Evolutionary conservation across 2,113 vertebrate genomes (phyloP).

Genomic region (Meriones unguiculatus): DNA sequence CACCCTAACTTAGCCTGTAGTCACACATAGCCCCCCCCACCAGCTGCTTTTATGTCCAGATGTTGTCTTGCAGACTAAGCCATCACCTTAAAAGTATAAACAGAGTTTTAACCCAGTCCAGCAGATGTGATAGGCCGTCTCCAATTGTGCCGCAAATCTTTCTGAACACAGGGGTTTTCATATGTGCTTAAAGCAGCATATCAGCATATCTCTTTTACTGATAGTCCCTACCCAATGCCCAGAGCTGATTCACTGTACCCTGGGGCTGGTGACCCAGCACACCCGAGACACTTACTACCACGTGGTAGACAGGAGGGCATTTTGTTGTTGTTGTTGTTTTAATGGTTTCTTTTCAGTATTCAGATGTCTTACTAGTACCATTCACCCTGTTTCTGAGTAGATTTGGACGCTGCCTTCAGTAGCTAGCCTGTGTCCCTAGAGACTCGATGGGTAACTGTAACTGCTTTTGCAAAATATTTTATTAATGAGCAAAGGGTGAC

Average conservation of each 20-base stretch:
- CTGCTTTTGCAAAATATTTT: conserved; percentile 48
- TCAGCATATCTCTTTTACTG: not conserved
- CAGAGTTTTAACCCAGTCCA: not conserved
- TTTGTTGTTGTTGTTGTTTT: too few species aligned
- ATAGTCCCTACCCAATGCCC: not conserved
- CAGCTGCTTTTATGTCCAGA: conserved; percentile 30
- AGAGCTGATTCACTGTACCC: rapidly evolving
- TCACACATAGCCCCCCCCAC: not conserved
- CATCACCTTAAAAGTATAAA: conserved; percentile 51
- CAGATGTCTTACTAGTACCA: not conserved
- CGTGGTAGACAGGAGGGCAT: not conserved
- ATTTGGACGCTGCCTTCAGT: not conserved
- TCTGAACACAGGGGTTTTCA: not conserved
- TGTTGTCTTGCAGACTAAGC: conserved; percentile 63
- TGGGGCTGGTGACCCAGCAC: not conserved
- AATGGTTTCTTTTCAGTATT: not conserved
- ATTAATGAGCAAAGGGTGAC: conserved; percentile 30
- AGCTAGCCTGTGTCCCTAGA: not conserved
- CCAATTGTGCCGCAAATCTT: not conserved
- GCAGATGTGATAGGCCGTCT: not conserved
- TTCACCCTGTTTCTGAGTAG: not conserved
- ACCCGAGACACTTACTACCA: not conserved
- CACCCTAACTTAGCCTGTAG: conserved; percentile 27
- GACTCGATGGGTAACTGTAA: not conserved
- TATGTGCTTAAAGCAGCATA: not conserved